phyloP scores from a whole-genome alignment of 1,140 invertebrate genomes.

The Tribolium madens region DNA sequence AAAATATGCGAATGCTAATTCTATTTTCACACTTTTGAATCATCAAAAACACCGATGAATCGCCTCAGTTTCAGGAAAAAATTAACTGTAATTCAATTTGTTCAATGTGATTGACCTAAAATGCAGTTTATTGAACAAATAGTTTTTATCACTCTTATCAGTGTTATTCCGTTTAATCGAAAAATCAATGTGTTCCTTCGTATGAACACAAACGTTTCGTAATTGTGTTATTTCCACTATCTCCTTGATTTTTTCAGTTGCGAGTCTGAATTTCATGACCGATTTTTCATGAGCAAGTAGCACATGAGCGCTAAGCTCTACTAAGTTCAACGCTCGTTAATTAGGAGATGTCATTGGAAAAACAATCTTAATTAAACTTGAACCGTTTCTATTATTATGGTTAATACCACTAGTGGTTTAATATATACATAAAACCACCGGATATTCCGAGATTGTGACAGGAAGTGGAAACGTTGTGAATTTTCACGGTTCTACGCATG shows the following conservation, averaged over 20 bases:
- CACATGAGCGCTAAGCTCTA: not conserved
- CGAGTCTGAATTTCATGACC: too few species aligned
- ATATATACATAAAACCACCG: not conserved
- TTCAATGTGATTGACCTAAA: too few species aligned
- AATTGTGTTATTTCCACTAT: not conserved
- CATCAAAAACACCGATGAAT: not conserved
- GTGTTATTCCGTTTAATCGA: not conserved
- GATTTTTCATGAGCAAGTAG: not conserved
- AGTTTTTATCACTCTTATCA: not conserved
- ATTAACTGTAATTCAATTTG: too few species aligned
- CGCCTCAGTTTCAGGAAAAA: too few species aligned
- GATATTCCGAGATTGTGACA: constrained; percentile 28
- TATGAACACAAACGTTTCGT: not conserved
- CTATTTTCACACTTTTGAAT: not conserved
- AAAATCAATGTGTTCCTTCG: not conserved
- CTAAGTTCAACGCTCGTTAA: not conserved
- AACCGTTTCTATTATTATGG: not conserved
- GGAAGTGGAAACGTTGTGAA: not conserved
- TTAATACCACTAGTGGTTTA: not conserved
- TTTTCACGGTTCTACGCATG: not conserved
- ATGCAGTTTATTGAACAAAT: too few species aligned
- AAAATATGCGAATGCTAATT: too few species aligned
- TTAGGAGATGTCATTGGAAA: not conserved
- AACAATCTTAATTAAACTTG: not conserved
- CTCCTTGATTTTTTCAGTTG: too few species aligned